A percentile compares a stretch with the other conserved stretches of the same genome.
Evolutionary conservation across 2,113 vertebrate genomes (phyloP).

Genomic region (Ceyx melanurus): DNA sequence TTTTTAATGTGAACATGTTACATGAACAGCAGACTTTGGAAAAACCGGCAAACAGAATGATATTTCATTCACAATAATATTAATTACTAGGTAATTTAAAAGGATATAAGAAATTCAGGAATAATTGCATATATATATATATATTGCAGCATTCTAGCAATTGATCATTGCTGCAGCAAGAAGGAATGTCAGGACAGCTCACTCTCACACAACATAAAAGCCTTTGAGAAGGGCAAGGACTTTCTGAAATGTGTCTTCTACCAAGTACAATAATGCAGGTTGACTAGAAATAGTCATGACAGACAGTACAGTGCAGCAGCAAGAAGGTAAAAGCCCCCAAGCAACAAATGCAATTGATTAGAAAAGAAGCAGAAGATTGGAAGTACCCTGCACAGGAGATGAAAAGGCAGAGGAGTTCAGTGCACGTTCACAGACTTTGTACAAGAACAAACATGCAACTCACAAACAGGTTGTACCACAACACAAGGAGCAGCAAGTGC

Average conservation of each 20-base stretch:
- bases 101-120: neutral
- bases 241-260: neutral
- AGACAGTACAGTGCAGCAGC: neutral
- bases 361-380: constrained; percentile 25
- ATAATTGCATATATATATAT: neutral
- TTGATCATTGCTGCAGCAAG: neutral
- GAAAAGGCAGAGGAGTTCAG: constrained; percentile 41
- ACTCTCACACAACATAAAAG: neutral
- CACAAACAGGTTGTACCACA: constrained; percentile 34
- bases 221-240: neutral
- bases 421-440: constrained; percentile 32
- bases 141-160: neutral
- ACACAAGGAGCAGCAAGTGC: neutral
- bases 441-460: constrained; percentile 49
- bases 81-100: neutral
- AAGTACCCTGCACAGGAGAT: constrained; percentile 4
- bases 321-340: neutral
- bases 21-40: neutral
- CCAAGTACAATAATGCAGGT: neutral
- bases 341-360: constrained; percentile 33
- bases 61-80: neutral
- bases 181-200: neutral
- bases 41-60: neutral
- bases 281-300: neutral
- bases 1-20: neutral